Evolutionary conservation across 2,797 vertebrate genomes (phyloP).

Genomic region (Garrulus glandarius): DNA sequence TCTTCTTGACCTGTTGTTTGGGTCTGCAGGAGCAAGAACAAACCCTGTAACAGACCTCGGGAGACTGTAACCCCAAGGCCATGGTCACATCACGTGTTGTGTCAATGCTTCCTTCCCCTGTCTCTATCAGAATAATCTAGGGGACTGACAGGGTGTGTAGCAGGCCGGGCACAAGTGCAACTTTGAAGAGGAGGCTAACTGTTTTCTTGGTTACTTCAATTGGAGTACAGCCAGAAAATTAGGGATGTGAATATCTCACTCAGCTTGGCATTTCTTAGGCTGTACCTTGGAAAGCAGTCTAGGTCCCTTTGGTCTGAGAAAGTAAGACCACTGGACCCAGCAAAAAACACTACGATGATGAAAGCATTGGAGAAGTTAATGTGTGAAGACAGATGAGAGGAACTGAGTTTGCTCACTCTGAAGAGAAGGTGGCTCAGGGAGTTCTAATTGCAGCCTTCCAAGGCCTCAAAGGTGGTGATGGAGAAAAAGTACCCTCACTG

Average conservation of each 20-base stretch:
- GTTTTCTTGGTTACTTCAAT: neutral
- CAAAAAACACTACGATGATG: neutral
- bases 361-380: neutral
- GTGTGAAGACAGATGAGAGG: neutral
- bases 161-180: neutral
- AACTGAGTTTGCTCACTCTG: neutral
- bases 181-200: neutral
- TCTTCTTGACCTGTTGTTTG: neutral
- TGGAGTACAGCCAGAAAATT: neutral
- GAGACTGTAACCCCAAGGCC: neutral
- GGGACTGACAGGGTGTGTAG: neutral
- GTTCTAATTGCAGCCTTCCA: neutral
- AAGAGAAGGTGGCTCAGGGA: neutral
- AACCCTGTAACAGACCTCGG: rapidly evolving
- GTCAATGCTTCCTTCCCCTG: rapidly evolving
- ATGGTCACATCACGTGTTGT: rapidly evolving
- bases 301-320: neutral
- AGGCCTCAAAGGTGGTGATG: neutral
- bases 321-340: neutral
- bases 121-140: neutral
- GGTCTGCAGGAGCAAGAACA: neutral
- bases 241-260: neutral
- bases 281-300: neutral
- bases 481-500: neutral
- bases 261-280: neutral